Conservation (phyloP, 2,797 vertebrate species). For the Anisognathus igniventris region DNA sequence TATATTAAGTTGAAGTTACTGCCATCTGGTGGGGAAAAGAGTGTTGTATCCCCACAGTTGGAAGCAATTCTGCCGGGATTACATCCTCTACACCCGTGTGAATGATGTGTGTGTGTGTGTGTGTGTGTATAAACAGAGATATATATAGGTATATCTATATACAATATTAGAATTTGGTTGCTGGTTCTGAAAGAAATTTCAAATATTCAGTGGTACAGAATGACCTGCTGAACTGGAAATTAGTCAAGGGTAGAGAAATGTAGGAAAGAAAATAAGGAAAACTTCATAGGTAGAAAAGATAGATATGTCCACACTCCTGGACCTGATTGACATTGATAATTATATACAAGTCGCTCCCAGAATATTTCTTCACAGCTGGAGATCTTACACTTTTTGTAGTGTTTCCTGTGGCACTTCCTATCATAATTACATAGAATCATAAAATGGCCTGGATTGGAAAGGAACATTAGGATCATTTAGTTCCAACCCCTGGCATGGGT, state of each 20-base stretch:
- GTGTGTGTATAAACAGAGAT: neutral
- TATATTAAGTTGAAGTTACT: conserved; percentile 73
- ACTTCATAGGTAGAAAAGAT: fast-evolving
- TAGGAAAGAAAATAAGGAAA: neutral
- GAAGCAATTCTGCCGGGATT: neutral
- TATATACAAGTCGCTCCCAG: neutral
- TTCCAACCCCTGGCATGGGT: neutral
- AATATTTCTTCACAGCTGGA: neutral
- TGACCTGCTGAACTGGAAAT: neutral
- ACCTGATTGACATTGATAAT: neutral
- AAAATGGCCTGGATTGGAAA: neutral
- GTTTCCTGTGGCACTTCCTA: neutral
- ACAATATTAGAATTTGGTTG: neutral
- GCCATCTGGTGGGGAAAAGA: conserved; percentile 77
- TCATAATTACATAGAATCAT: neutral
- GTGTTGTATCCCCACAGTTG: neutral
- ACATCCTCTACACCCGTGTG: neutral
- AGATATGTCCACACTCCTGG: neutral
- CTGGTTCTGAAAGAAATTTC: neutral
- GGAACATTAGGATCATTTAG: neutral
- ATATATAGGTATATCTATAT: neutral
- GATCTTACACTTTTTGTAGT: neutral
- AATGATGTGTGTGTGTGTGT: neutral
- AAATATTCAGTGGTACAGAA: neutral
- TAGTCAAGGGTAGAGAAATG: neutral